Evolutionary conservation across 2,113 vertebrate species (phyloP), one percentile per base, ranked within the genome.

Genomic region (Rhinolophus ferrumequinum): DNA sequence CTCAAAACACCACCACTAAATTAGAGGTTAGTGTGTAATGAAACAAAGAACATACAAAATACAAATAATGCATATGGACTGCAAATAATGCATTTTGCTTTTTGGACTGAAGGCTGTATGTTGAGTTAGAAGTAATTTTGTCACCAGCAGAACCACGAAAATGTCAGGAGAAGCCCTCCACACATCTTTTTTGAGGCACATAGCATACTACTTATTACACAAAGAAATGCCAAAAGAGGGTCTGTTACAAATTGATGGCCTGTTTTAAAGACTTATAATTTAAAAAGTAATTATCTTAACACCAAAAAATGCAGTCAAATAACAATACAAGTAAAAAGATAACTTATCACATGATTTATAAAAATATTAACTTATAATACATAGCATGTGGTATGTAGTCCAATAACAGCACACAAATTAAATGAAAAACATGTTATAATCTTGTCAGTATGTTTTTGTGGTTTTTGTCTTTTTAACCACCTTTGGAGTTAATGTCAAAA

Each of bases 41-140:
- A 79, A 95, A 90, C 15, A 64, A 90, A 75, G 28, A 93, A 41
- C 47, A 95, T 38, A 93, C 44, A 50, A 33, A 66, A 52, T 76
- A 72, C 38, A 10, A 44, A 35, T 14, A 87, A 50, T 50, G 47
- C 12, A 62, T 4, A 80, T 26, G 13, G 41, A 44, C 41, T 44
- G 41, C 41, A 44, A 44, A 44, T 44, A 44, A 44, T 44, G 6
- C 6, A 10, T 35, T 89, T 89, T 47, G 9, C 4, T 52, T 70
- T 89, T 75, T 60, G 35, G 2, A 33, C 1, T 69, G n/a, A 86
- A 89, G 30, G 0, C 14, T 62, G 13, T 94, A 92, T 44, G 80
- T 38, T 1, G 8, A 54, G 22, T 28, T n/a, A 62, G 72, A 62
- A 60, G 41, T 11, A 62, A 89, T 82, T 89, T 14, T 88, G 62